Evolutionary conservation across 2,113 vertebrate genomes (phyloP), one percentile per base, ranked within the genome.

Genomic region (Toxotes chatareus): DNA sequence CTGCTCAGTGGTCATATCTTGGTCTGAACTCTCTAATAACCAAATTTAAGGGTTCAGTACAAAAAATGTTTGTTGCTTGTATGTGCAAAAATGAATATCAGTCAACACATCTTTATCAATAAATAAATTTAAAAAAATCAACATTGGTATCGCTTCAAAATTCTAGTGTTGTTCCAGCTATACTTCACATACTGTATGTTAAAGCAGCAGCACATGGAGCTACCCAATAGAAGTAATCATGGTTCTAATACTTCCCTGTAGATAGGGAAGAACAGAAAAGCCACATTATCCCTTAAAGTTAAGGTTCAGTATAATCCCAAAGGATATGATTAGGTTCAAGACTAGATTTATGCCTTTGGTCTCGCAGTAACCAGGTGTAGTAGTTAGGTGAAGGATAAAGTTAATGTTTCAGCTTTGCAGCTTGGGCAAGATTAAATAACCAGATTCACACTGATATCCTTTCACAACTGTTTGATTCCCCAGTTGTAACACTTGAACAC

Each of bases 351-450:
- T 53, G 40, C 11, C 46, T 65, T 44, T 44, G 40, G 11, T n/a
- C 7, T 49, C 32, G 16, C 16, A 36, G 23, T 32, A 71, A 63
- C 55, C 47, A 31, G 11, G 2, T 38, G 7, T 32, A 69, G 21
- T 55, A 59, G 42, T 49, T 64, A 42, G 13, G 19, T 44, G 6
- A 77, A 36, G n/a, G 23, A 56, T 53, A 4, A 42, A 67, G 13
- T 31, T 61, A 64, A 34, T 5, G 55, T 81, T 77, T 49, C n/a
- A 23, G 42, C 46, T 61, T 80, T 90, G 81, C 49, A 86, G 80
- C 86, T 88, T 88, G 89, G 78, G 70, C 82, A 80, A 53, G 80
- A 70, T n/a, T 44, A 84, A 78, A 87, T 70, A 81, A 73, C 65
- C 61, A 51, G 55, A 76, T 47, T 85, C 31, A 79, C 57, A 78